Base-by-base conservation (phyloP, 2,888 invertebrate genomes). In the Venusia cambrica region DNA sequence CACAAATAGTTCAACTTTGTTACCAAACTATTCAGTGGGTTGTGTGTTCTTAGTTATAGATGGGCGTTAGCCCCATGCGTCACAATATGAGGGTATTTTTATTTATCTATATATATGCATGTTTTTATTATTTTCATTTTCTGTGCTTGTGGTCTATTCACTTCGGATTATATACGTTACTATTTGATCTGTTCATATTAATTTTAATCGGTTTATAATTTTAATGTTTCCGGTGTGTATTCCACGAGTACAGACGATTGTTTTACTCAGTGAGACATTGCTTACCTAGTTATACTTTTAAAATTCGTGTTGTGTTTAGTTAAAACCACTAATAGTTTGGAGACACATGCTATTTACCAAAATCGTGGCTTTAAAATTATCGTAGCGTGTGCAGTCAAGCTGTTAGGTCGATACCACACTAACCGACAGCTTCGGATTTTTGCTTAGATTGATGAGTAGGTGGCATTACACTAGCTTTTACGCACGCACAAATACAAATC, bases 51-150 rank as follows among this genome's bases (percentile, higher is more conserved):
- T 37, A 29, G 11, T 11, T 29, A 19, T 38, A 44, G 21, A 16
- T 27, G 15, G 14, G 26, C 11, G 20, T 33, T 39, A 11, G 29
- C 14, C 10, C 17, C 17, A 8, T 16, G 27, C 22, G 40, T 40
- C 33, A 38, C 36, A 42, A 31, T 16, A 33, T 38, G 38, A 35
- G 26, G 31, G 33, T 42, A 35, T 35, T 35, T 20, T 39, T 27
- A 27, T 26, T 38, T 34, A 29, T 39, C 27, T 26, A 31, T 35
- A 46, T 30, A 38, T 46, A 39, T 46, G 46, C 44, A 44, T 46
- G 48, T 33, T 19, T 35, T 38, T 29, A n/a, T 40, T 34, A 21
- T 37, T 40, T 40, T 6, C 16, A 8, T 35, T 17, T 19, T 43
- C 18, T 9, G 15, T 32, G 32, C 41, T 47, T 44, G 45, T 37